A percentile compares a stretch with the other conserved stretches of the same genome.
Conservation (phyloP, 2,113 vertebrate genomes). For the Rhinichthys klamathensis region DNA sequence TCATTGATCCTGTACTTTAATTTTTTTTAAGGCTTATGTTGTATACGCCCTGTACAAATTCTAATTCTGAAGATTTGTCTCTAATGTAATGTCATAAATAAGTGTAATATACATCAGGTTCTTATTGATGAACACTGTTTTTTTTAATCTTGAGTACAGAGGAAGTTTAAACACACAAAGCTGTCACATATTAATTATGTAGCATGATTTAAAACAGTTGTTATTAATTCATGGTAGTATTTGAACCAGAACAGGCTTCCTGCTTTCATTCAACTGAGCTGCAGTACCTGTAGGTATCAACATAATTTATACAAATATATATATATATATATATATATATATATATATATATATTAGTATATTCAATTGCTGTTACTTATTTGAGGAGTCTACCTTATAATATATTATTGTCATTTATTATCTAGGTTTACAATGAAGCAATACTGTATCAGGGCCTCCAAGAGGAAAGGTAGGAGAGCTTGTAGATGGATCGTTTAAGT, state of each 20-base stretch:
- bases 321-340: no score
- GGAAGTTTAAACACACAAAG: no score
- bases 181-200: not conserved
- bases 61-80: not conserved
- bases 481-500: not conserved
- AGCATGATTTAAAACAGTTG: not conserved
- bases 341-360: not conserved
- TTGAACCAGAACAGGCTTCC: not conserved
- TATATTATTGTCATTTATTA: not conserved
- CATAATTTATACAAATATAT: not conserved
- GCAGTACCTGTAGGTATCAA: not conserved
- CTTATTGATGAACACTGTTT: not conserved
- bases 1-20: not conserved
- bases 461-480: not conserved
- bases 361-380: not conserved
- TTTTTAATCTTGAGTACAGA: not conserved
- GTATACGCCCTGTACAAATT: not conserved
- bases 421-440: not conserved
- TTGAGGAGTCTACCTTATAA: not conserved
- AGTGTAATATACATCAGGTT: no score
- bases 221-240: not conserved
- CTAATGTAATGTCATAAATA: no score
- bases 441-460: not conserved
- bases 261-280: not conserved
- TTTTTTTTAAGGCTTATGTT: not conserved